These are phyloP conservation scores for Bujurquina vittata DNA, from an alignment of 2,113 vertebrate genomes.

Conservation along the genomic window DNA sequence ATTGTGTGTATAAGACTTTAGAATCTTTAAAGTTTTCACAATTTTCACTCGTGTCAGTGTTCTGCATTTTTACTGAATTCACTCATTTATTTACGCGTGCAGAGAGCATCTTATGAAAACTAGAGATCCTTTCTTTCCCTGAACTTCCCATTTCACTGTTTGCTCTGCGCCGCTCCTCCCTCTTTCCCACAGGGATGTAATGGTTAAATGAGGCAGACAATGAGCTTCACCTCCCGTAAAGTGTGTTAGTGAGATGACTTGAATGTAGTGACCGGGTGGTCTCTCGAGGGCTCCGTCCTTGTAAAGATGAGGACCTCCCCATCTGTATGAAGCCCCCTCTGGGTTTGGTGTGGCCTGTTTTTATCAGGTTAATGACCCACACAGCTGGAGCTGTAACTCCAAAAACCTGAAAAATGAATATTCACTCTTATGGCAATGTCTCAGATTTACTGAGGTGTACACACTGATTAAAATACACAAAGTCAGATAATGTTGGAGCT, in stretches of 20 bases:
- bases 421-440: slow-evolving; percentile 17
- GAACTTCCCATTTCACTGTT: neutral
- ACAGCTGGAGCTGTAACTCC: slow-evolving; percentile 45
- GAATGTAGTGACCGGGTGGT: slow-evolving; percentile 61
- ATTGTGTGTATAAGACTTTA: neutral
- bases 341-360: slow-evolving; percentile 13
- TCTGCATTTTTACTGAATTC: too few relatives aligned
- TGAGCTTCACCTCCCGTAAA: slow-evolving; percentile 35
- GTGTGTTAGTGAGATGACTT: slow-evolving; percentile 49
- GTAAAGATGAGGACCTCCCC: slow-evolving; percentile 64
- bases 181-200: slow-evolving; percentile 26
- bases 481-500: neutral
- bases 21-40: too few relatives aligned
- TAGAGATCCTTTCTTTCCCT: neutral
- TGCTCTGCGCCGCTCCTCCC: neutral
- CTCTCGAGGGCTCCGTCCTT: slow-evolving; percentile 51
- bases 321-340: slow-evolving; percentile 32
- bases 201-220: slow-evolving; percentile 51
- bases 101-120: neutral
- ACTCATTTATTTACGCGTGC: too few relatives aligned
- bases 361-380: slow-evolving; percentile 37
- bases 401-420: neutral
- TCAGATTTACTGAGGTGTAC: neutral
- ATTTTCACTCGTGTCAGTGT: too few relatives aligned
- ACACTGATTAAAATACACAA: neutral